These are phyloP conservation scores for Indri indri DNA, from an alignment of 2,113 vertebrate species.

Conservation along the genomic window DNA sequence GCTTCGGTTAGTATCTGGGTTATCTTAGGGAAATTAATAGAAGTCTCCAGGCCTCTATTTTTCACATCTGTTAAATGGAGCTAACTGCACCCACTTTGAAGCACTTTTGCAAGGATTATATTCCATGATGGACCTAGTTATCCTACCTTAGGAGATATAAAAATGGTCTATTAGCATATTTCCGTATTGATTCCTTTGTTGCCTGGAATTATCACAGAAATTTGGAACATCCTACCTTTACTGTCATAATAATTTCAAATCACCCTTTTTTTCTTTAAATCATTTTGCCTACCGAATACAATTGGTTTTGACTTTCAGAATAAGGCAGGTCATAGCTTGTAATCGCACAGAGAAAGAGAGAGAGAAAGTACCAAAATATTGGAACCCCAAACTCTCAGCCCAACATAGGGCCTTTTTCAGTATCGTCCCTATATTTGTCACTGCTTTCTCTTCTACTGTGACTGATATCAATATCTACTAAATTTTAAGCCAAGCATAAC, in stretches of 20 bases:
- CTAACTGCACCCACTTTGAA: background rate
- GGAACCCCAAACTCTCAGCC: background rate
- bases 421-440: background rate
- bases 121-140: background rate
- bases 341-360: background rate
- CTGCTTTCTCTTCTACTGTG: background rate
- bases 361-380: background rate
- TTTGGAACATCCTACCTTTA: background rate
- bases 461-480: background rate
- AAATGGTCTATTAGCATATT: background rate
- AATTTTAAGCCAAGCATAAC: background rate
- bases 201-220: background rate
- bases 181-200: background rate
- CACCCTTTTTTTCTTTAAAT: background rate
- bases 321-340: background rate
- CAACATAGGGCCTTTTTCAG: background rate
- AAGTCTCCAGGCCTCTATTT: background rate
- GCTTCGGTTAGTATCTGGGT: background rate
- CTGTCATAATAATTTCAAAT: background rate
- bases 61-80: background rate
- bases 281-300: background rate
- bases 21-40: background rate
- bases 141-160: background rate
- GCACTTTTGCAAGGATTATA: background rate
- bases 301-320: background rate